Percentiles rank a stretch among this genome's conserved stretches.
phyloP scores from a whole-genome alignment of 1,140 invertebrate species.

The Ceratoteleas bidentatus region DNA sequence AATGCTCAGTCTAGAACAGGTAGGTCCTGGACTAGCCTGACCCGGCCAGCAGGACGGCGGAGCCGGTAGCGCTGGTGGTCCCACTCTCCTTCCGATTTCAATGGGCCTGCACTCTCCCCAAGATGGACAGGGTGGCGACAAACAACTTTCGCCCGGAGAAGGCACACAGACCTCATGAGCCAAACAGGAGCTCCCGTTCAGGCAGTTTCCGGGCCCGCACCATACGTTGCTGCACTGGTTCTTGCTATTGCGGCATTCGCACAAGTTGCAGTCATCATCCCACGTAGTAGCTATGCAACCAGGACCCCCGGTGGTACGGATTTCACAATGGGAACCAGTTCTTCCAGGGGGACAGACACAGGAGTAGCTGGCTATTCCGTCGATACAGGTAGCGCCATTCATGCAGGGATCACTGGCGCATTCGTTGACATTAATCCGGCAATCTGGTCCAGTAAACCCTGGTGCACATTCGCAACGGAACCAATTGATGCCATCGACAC shows the following conservation, averaged over 20 bases:
- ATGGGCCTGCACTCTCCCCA: conserved; percentile 91
- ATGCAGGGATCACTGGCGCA: conserved; percentile 91
- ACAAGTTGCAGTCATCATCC: conserved; percentile 91
- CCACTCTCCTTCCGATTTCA: conserved; percentile 87
- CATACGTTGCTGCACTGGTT: conserved; percentile 92
- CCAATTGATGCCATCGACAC: conserved; percentile 91
- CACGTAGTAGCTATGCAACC: conserved; percentile 77
- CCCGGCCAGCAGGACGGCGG: conserved; percentile 91
- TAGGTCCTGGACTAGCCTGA: conserved; percentile 81
- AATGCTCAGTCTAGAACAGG: conserved; percentile 88
- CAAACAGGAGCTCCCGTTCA: conserved; percentile 81
- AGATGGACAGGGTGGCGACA: conserved; percentile 88
- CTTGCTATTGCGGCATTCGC: conserved; percentile 87
- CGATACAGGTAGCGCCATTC: conserved; percentile 91
- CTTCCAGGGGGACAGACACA: conserved; percentile 91
- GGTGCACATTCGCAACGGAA: conserved; percentile 88
- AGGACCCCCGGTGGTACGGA: conserved; percentile 74
- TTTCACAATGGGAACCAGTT: conserved; percentile 87
- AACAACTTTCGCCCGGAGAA: conserved; percentile 87
- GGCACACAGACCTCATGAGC: conserved; percentile 88
- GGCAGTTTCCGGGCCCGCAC: conserved; percentile 91
- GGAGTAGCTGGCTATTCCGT: conserved; percentile 87
- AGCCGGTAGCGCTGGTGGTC: conserved; percentile 87
- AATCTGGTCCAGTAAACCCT: conserved; percentile 88
- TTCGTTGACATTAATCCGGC: conserved; percentile 89